These are phyloP conservation scores for Branchinecta sandiegonensis DNA, from an alignment of 2,888 invertebrate species.

Conservation along the genomic window DNA sequence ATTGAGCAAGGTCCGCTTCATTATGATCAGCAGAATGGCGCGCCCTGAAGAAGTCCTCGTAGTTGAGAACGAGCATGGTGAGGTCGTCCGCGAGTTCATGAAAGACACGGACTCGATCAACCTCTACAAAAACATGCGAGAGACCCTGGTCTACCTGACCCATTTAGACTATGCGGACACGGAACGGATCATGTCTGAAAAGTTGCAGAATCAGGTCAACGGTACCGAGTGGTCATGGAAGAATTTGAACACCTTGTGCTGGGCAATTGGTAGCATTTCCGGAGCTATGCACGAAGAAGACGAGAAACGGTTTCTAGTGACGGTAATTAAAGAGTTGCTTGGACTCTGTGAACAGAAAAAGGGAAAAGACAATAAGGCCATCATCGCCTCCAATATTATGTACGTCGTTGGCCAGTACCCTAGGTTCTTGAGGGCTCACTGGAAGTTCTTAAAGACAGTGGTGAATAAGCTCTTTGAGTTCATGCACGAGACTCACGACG, in stretches of 20 bases:
- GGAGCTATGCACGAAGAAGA: slow-evolving; percentile 99
- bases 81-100: slow-evolving; percentile 98
- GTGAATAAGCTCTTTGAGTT: slow-evolving; percentile 99
- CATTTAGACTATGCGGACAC: slow-evolving; percentile 97
- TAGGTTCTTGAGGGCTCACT: slow-evolving; percentile 93
- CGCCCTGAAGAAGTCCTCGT: slow-evolving; percentile 99
- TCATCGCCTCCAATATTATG: slow-evolving; percentile 99
- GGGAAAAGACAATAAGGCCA: slow-evolving; percentile 98
- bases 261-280: slow-evolving; percentile 98
- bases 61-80: slow-evolving; percentile 98
- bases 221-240: slow-evolving; percentile 99
- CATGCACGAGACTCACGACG: slow-evolving; percentile 99
- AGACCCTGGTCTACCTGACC: slow-evolving; percentile 91
- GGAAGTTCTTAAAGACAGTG: slow-evolving; percentile 99
- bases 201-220: slow-evolving; percentile 93
- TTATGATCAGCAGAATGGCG: slow-evolving; percentile 99
- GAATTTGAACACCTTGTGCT: slow-evolving; percentile 94
- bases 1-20: slow-evolving; percentile 62
- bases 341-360: slow-evolving; percentile 97
- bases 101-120: slow-evolving; percentile 99
- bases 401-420: slow-evolving; percentile 99
- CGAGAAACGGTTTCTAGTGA: slow-evolving; percentile 95
- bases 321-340: slow-evolving; percentile 92
- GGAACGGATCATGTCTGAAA: slow-evolving; percentile 97
- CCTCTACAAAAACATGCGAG: slow-evolving; percentile 98